Evolutionary conservation across 2,113 vertebrate species (phyloP), one percentile per base, ranked within the genome.

Genomic region (Mesocricetus auratus): DNA sequence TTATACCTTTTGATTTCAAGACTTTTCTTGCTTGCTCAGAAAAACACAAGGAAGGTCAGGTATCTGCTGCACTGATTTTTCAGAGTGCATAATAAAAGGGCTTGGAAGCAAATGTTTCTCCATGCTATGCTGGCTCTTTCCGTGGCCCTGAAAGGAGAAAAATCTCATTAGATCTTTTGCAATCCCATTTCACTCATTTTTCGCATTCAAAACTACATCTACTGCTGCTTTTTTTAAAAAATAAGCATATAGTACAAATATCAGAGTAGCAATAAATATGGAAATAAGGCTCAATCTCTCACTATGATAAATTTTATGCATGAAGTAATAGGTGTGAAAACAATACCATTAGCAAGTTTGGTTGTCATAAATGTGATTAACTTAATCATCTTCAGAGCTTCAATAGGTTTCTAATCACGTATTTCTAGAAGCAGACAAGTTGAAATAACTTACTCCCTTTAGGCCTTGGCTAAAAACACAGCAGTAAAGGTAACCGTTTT

Each of bases 321-420:
- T 81, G 39, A 86, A 90, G 39, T 50, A 94, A 96, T 85, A 93
- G 42, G 66, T 97, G 83, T 71, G 78, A 88, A 97, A 97, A 97
- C 88, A 94, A 29, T 93, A 96, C 0, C 0, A 60, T 97, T 97
- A 95, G 89, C 83, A 96, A 81, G 85, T 82, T 78, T 90, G 90
- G 42, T 95, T 96, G 24, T 2, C 94, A 86, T 94, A 96, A 92
- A 96, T 95, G 88, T 64, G 94, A 89, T 78, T 82, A 81, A 58
- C 73, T 94, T 97, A 98, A 94, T 98, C 97, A 97, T 96, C 78
- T 93, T 0, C 91, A 97, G 77, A 39, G 89, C 94, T 97, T 98
- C 64, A 45, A 6, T 97, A 60, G 56, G 60, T 89, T 95, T 94
- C 47, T 97, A 56, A 91, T 97, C 95, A 68, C 94, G 62, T 69